phyloP scores from a whole-genome alignment of 2,113 vertebrate genomes.

The Raja brachyura region DNA sequence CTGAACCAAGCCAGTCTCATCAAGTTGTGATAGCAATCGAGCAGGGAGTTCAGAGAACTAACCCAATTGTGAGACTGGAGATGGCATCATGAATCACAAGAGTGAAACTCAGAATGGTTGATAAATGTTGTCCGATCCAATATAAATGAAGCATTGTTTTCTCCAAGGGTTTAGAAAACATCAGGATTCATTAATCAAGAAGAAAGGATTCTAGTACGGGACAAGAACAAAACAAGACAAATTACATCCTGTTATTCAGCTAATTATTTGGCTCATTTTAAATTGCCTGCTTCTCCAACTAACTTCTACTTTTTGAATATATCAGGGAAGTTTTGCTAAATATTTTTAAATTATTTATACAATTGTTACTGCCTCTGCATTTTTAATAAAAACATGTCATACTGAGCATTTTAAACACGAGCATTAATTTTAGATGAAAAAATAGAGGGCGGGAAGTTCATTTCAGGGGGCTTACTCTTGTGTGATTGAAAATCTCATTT shows the following conservation, averaged over 20 bases:
- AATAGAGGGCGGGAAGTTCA: no score
- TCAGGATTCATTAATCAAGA: neutral
- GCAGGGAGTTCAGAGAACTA: neutral
- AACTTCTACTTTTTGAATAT: neutral
- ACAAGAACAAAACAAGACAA: neutral
- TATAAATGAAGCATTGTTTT: neutral
- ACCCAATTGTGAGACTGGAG: neutral
- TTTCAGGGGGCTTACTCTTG: no score
- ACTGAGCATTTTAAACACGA: neutral
- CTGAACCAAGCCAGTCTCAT: neutral
- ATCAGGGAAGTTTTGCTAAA: neutral
- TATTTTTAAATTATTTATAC: neutral
- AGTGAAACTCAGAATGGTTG: neutral
- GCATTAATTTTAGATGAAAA: neutral
- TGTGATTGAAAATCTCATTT: no score
- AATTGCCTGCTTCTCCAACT: neutral
- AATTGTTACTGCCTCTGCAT: neutral
- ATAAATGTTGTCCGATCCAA: neutral
- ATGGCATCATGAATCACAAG: neutral
- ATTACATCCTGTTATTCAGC: neutral
- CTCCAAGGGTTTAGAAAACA: constrained; percentile 8
- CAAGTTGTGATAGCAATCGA: neutral
- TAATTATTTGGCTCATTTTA: neutral
- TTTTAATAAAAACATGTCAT: no score
- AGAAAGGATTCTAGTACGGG: neutral